Conservation (phyloP, 2,888 invertebrate species). For the Drosophila seclusa region DNA sequence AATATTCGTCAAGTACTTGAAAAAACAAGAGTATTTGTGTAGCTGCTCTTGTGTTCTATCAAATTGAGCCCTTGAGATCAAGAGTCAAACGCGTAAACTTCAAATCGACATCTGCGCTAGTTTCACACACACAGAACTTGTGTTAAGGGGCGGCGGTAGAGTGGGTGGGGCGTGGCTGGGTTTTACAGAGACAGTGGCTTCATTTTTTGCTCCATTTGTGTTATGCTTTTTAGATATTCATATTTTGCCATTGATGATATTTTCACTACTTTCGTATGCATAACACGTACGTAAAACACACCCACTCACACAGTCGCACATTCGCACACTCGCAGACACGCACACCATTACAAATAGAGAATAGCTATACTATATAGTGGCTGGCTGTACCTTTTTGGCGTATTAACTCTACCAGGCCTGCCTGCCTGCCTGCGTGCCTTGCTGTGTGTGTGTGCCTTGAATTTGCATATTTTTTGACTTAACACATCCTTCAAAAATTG, state of each 20-base stretch:
- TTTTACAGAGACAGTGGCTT: slow-evolving; percentile 42
- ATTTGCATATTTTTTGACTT: slow-evolving; percentile 80
- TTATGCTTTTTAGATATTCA: slow-evolving; percentile 80
- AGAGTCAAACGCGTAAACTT: slow-evolving; percentile 56
- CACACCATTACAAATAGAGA: slow-evolving; percentile 31
- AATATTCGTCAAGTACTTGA: background rate
- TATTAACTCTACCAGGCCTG: slow-evolving; percentile 60
- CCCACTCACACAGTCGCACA: slow-evolving; percentile 16
- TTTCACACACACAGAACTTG: slow-evolving; percentile 19
- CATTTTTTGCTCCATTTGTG: slow-evolving; percentile 65
- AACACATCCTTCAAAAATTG: slow-evolving; percentile 81
- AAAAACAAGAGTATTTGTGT: slow-evolving; percentile 18
- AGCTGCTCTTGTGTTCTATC: slow-evolving; percentile 24
- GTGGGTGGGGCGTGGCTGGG: background rate
- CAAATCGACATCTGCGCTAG: slow-evolving; percentile 74
- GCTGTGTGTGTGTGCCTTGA: slow-evolving; percentile 41
- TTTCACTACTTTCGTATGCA: slow-evolving; percentile 80
- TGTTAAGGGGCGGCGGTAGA: background rate
- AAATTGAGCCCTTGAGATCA: slow-evolving; percentile 42
- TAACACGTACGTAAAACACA: slow-evolving; percentile 69
- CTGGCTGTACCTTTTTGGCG: slow-evolving; percentile 49
- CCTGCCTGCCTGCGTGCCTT: slow-evolving; percentile 25
- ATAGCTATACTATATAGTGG: slow-evolving; percentile 29
- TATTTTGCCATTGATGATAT: slow-evolving; percentile 80
- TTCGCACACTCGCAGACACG: slow-evolving; percentile 15